Evolutionary conservation across 1,140 invertebrate species (phyloP).

Genomic region (Rhagoletis zephyria): DNA sequence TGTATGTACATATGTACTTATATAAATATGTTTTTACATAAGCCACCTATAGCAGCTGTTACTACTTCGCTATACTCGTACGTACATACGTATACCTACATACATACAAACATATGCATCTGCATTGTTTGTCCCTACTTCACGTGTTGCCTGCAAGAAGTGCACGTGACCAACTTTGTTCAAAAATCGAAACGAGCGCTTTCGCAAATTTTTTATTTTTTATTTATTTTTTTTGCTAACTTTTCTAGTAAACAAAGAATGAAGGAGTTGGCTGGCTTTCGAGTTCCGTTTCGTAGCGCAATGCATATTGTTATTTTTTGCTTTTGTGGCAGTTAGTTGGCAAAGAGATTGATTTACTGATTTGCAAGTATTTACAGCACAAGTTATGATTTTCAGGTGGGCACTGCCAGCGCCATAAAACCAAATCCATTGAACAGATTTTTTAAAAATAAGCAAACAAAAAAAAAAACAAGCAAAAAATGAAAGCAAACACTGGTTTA

Average conservation of each 20-base stretch:
- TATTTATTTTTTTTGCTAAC: too few relatives aligned
- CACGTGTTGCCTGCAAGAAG: constrained; percentile 28
- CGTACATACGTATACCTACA: background rate
- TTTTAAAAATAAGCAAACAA: background rate
- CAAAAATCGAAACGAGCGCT: background rate
- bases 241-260: background rate
- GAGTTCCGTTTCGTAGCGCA: background rate
- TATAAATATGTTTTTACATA: too few relatives aligned
- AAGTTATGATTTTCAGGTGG: constrained; percentile 21
- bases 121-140: background rate
- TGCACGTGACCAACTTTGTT: constrained; percentile 27
- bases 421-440: background rate
- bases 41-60: too few relatives aligned
- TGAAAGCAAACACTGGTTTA: background rate
- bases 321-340: constrained; percentile 15
- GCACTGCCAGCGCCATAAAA: background rate
- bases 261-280: constrained; percentile 20
- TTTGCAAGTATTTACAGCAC: constrained; percentile 12
- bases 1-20: too few relatives aligned
- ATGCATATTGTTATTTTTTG: background rate
- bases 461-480: too few relatives aligned
- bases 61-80: too few relatives aligned
- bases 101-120: background rate
- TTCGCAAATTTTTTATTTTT: too few relatives aligned
- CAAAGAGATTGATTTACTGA: constrained; percentile 36